phyloP scores from a whole-genome alignment of 2,888 invertebrate species.

The Netelia virgata region DNA sequence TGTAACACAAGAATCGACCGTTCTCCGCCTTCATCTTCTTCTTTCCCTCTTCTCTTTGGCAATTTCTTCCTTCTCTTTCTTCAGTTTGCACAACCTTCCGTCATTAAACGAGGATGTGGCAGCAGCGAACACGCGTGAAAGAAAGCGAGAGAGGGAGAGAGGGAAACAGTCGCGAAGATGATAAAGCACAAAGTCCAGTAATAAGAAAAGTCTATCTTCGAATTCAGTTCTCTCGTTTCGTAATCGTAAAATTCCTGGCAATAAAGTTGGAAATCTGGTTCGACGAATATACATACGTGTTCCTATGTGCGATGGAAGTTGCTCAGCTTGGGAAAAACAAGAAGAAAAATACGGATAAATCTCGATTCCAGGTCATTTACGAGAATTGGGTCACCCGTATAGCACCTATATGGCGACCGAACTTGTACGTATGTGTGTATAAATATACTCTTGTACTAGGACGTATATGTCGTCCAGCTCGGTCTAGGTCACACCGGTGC shows the following conservation, averaged over 20 bases:
- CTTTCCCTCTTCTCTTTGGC: not conserved
- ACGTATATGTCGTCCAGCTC: not conserved
- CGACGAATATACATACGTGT: conserved; percentile 5
- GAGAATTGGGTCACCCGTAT: conserved; percentile 49
- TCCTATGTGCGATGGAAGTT: conserved; percentile 25
- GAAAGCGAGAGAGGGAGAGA: not conserved
- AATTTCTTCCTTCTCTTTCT: conserved; percentile 22
- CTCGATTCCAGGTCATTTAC: conserved; percentile 38
- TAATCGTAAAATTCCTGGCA: conserved; percentile 41
- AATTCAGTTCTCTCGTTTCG: conserved; percentile 3
- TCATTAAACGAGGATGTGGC: not conserved
- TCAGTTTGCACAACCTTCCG: conserved; percentile 26
- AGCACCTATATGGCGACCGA: not conserved
- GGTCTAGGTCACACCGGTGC: not conserved
- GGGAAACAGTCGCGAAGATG: conserved; percentile 45
- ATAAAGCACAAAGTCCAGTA: not conserved
- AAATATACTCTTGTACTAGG: not conserved
- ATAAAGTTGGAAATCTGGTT: conserved; percentile 4
- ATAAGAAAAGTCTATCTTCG: conserved; percentile 27
- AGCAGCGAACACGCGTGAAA: not conserved
- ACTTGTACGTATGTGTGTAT: not conserved
- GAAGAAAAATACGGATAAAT: not conserved
- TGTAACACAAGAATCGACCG: conserved; percentile 25
- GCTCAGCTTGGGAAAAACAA: conserved; percentile 24
- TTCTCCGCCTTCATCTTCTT: not conserved